A percentile compares a stretch with the other conserved stretches of the same genome.
These are phyloP conservation scores for Agriopis aurantiaria DNA, from an alignment of 2,888 invertebrate genomes.

Conservation along the genomic window DNA sequence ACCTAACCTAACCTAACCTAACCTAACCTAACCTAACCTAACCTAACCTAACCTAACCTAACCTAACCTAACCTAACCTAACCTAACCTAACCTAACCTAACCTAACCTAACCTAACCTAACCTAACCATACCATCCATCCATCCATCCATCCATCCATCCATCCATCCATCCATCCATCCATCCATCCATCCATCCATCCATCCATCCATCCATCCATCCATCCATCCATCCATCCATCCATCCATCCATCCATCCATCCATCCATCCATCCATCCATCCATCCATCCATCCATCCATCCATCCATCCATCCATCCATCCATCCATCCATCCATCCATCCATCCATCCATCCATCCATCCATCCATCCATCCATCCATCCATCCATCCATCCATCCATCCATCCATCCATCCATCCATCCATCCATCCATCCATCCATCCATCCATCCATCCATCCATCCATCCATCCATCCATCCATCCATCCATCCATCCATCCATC, in stretches of 20 bases:
- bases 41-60: too few relatives aligned
- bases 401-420: conserved; percentile 1
- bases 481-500: not conserved
- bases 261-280: conserved; percentile 1
- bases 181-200: not conserved
- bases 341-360: conserved; percentile 1
- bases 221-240: conserved; percentile 1
- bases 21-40: too few relatives aligned
- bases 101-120: too few relatives aligned
- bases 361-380: conserved; percentile 1
- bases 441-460: not conserved
- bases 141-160: not conserved
- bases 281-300: conserved; percentile 1
- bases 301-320: conserved; percentile 1
- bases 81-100: too few relatives aligned
- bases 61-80: too few relatives aligned
- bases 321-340: conserved; percentile 1
- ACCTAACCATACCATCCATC: not conserved
- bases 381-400: conserved; percentile 1
- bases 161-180: conserved; percentile 27
- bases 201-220: conserved; percentile 1
- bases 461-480: not conserved
- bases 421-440: conserved; percentile 1
- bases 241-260: conserved; percentile 1
- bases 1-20: too few relatives aligned